Conservation (phyloP, 1,140 invertebrate genomes). For the Anastrepha ludens region DNA sequence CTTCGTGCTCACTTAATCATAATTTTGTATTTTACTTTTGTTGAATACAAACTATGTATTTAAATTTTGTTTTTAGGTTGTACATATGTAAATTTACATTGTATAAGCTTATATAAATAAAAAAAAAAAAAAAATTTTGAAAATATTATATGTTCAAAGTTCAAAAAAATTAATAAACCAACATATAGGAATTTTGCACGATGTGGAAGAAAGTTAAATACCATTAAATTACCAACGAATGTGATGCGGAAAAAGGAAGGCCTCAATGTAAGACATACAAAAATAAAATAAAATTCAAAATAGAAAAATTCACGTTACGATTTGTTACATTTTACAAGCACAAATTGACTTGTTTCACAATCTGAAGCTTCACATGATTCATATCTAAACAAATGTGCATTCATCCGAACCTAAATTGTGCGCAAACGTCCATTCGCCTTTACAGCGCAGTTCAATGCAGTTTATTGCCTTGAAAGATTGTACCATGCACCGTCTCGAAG, state of each 20-base stretch:
- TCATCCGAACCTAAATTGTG: not conserved
- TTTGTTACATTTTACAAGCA: not conserved
- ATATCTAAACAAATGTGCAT: constrained; percentile 8
- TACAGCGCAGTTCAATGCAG: constrained; percentile 8
- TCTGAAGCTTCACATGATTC: not conserved
- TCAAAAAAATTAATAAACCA: too few species aligned
- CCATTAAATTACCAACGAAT: constrained; percentile 7
- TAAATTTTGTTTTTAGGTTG: too few species aligned
- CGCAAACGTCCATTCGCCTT: constrained; percentile 35
- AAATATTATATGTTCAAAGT: not conserved
- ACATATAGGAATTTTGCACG: not conserved
- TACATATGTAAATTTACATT: too few species aligned
- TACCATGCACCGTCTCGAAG: constrained; percentile 30
- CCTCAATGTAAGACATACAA: not conserved
- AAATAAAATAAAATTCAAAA: not conserved
- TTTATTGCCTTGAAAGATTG: constrained; percentile 40
- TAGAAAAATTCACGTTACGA: not conserved
- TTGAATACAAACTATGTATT: too few species aligned
- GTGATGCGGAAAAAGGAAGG: constrained; percentile 41
- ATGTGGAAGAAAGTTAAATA: constrained; percentile 12
- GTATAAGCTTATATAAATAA: not conserved
- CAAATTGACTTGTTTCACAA: constrained; percentile 8
- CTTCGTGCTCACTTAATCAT: too few species aligned
- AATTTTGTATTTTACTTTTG: too few species aligned
- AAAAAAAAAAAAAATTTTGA: not conserved